Percentiles rank a stretch among this genome's conserved stretches.
Evolutionary conservation across 2,888 invertebrate genomes (phyloP).

Genomic region (Pammene aurita): DNA sequence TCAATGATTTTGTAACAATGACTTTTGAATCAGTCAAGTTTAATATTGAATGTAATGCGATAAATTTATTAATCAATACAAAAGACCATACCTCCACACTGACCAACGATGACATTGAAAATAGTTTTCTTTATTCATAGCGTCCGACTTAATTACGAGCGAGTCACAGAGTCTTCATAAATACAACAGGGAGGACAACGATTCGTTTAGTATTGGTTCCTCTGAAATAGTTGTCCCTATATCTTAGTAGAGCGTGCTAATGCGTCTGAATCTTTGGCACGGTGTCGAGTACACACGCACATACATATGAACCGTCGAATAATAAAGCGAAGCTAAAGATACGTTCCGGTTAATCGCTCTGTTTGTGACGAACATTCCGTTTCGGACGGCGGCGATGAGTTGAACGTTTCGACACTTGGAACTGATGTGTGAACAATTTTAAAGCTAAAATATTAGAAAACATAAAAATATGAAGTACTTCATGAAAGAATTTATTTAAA

Average conservation of each 20-base stretch:
- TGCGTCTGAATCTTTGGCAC: slow-evolving; percentile 64
- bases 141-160: not conserved
- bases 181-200: slow-evolving; percentile 35
- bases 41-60: not conserved
- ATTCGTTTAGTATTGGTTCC: slow-evolving; percentile 49
- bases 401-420: slow-evolving; percentile 48
- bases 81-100: not conserved
- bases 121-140: not conserved
- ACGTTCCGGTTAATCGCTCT: slow-evolving; percentile 63
- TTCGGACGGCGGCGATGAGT: slow-evolving; percentile 53
- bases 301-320: slow-evolving; percentile 55
- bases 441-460: slow-evolving; percentile 1
- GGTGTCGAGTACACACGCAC: slow-evolving; percentile 52
- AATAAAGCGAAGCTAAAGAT: slow-evolving; percentile 56
- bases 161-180: not conserved
- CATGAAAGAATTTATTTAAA: not conserved
- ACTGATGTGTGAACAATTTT: slow-evolving; percentile 21
- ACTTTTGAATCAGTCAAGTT: slow-evolving; percentile 9
- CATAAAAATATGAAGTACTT: not conserved
- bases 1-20: slow-evolving; percentile 47
- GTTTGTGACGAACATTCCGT: slow-evolving; percentile 60
- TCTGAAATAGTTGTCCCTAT: slow-evolving; percentile 63
- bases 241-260: slow-evolving; percentile 57
- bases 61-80: slow-evolving; percentile 9
- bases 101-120: slow-evolving; percentile 11